These are phyloP conservation scores for Selenia dentaria DNA, from an alignment of 2,888 invertebrate species.

Conservation along the genomic window DNA sequence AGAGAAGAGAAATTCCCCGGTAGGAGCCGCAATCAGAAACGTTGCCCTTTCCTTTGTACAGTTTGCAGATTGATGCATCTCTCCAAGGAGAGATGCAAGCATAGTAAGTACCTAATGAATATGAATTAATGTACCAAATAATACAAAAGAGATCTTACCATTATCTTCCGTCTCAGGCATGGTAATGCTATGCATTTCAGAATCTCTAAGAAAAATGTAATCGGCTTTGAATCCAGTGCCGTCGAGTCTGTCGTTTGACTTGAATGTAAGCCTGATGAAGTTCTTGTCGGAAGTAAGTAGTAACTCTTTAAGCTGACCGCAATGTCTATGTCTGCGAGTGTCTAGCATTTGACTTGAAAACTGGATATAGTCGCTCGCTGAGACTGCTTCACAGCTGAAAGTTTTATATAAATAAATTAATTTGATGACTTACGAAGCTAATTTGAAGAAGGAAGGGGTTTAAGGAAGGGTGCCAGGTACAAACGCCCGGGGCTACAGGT, in stretches of 20 bases:
- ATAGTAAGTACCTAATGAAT: neutral
- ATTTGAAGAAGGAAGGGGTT: too few relatives aligned
- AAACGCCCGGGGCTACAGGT: too few relatives aligned
- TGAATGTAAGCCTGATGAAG: conserved; percentile 96
- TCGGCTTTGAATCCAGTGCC: conserved; percentile 96
- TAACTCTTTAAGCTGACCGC: conserved; percentile 92
- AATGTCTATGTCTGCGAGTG: conserved; percentile 92
- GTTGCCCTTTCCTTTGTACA: too few relatives aligned
- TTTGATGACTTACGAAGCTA: too few relatives aligned
- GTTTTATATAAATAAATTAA: too few relatives aligned
- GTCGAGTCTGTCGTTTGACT: conserved; percentile 96
- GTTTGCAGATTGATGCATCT: too few relatives aligned
- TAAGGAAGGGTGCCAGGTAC: too few relatives aligned
- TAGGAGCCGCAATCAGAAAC: too few relatives aligned
- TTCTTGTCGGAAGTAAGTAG: conserved; percentile 93
- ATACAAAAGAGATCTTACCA: conserved; percentile 43
- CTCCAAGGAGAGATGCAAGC: too few relatives aligned
- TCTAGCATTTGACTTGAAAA: conserved; percentile 96
- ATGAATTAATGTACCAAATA: neutral
- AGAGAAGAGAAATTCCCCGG: too few relatives aligned
- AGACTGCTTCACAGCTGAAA: conserved; percentile 93
- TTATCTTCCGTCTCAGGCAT: conserved; percentile 58
- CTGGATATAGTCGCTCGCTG: conserved; percentile 97
- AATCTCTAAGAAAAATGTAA: conserved; percentile 92
- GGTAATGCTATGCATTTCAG: conserved; percentile 81